Conservation (phyloP, 2,797 vertebrate species). For the Lithobates sylvaticus region DNA sequence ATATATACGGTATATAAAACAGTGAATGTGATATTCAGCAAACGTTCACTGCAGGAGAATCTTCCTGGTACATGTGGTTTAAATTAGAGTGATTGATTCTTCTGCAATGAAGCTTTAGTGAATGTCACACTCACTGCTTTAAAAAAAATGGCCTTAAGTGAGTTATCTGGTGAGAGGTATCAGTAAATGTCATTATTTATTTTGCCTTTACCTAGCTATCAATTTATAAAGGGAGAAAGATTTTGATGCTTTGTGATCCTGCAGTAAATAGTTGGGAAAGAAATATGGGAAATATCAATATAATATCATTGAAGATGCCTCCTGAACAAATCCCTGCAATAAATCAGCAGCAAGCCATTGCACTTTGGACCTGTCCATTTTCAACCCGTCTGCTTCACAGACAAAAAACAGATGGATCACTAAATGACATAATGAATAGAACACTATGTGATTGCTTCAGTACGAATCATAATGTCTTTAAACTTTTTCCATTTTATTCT, state of each 20-base stretch:
- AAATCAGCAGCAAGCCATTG: conserved; percentile 40
- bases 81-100: too few species aligned
- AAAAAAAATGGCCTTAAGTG: neutral
- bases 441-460: conserved; percentile 49
- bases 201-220: neutral
- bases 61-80: too few species aligned
- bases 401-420: conserved; percentile 60
- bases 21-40: too few species aligned
- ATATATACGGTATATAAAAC: too few species aligned
- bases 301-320: conserved; percentile 47
- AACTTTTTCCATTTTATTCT: conserved; percentile 54
- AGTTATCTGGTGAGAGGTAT: neutral
- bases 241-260: conserved; percentile 19
- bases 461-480: conserved; percentile 55
- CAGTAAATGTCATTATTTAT: neutral
- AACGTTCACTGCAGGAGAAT: too few species aligned
- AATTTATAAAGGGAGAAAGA: conserved; percentile 7
- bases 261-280: conserved; percentile 45
- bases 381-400: conserved; percentile 44
- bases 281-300: conserved; percentile 30
- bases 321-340: conserved; percentile 40
- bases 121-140: too few species aligned
- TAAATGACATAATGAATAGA: conserved; percentile 62
- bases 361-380: conserved; percentile 33
- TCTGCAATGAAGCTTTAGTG: too few species aligned